Evolutionary conservation across 2,888 invertebrate species (phyloP).

Genomic region (Oxyscelio sp.): DNA sequence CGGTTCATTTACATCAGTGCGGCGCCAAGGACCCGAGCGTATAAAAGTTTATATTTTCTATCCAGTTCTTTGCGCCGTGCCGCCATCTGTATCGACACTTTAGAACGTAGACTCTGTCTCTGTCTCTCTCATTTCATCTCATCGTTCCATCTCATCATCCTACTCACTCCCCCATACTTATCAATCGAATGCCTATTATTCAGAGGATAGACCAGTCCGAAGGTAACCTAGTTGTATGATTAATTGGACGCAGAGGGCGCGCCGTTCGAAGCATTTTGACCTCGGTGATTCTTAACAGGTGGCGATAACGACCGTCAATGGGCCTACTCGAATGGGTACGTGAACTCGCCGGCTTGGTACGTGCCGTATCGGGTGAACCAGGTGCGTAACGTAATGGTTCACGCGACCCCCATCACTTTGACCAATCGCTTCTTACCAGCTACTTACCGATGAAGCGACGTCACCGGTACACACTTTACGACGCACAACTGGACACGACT

Average conservation of each 20-base stretch:
- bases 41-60: constrained; percentile 27
- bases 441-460: constrained; percentile 81
- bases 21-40: constrained; percentile 12
- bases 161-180: neutral
- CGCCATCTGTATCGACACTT: neutral
- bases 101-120: neutral
- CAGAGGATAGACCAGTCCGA: constrained; percentile 45
- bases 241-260: constrained; percentile 66
- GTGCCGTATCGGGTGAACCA: constrained; percentile 87
- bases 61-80: neutral
- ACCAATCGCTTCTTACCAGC: constrained; percentile 88
- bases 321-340: constrained; percentile 88
- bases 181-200: constrained; percentile 60
- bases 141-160: neutral
- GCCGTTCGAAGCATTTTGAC: constrained; percentile 77
- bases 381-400: constrained; percentile 89
- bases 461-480: constrained; percentile 14
- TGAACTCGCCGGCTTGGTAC: constrained; percentile 88
- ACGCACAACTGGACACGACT: constrained; percentile 35
- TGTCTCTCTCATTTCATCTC: neutral
- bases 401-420: constrained; percentile 88
- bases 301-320: constrained; percentile 87
- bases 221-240: constrained; percentile 43
- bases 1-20: neutral
- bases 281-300: constrained; percentile 87